Conservation (phyloP, 2,113 vertebrate genomes). For the Vicugna pacos region DNA sequence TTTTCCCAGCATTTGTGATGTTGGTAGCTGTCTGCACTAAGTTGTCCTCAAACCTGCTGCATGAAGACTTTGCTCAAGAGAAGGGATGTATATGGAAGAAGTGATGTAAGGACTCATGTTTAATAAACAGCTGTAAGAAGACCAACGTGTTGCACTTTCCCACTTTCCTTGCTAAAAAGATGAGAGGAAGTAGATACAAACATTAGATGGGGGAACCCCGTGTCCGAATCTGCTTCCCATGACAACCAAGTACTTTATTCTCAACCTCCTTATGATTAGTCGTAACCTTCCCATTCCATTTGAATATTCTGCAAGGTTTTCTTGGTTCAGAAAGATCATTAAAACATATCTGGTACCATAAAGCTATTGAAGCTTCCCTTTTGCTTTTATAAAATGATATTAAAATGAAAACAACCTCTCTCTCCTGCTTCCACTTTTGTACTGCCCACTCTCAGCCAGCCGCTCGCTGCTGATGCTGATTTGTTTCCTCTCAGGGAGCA, state of each 20-base stretch:
- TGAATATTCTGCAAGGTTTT: conserved; percentile 49
- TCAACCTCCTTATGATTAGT: conserved; percentile 16
- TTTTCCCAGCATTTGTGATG: not conserved
- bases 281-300: conserved; percentile 15
- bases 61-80: not conserved
- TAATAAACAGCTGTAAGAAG: not conserved
- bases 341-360: conserved; percentile 75
- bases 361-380: conserved; percentile 47
- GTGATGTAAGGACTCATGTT: not conserved
- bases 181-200: not conserved
- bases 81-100: not conserved
- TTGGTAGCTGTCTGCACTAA: not conserved
- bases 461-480: conserved; percentile 71
- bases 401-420: conserved; percentile 76
- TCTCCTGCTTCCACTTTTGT: conserved; percentile 71
- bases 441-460: conserved; percentile 66
- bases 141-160: not conserved
- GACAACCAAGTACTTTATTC: not conserved
- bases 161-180: not conserved
- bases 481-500: conserved; percentile 69
- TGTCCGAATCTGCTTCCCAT: not conserved
- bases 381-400: conserved; percentile 82
- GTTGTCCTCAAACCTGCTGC: not conserved
- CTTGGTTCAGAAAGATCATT: conserved; percentile 38
- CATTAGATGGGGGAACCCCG: not conserved